Evolutionary conservation across 2,113 vertebrate species (phyloP), one percentile per base, ranked within the genome.

Genomic region (Sylvietta virens): DNA sequence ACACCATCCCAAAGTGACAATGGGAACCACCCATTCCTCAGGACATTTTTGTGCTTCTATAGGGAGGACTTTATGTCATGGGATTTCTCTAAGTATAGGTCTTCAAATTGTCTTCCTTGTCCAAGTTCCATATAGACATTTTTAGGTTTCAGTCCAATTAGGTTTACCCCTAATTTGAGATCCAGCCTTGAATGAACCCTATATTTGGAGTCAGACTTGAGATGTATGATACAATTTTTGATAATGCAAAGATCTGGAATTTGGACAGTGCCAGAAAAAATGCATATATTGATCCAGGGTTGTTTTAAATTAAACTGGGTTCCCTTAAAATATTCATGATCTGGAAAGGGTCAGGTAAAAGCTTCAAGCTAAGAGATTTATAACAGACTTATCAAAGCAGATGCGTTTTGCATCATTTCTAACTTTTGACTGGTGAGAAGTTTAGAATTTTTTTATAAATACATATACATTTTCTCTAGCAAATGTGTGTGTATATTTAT

Each of bases 401-500:
- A 95, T 94, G 95, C 94, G 69, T 86, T 97, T 96, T 96, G 94
- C 95, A 97, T 94, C 92, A 93, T 95, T 96, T 94, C 96, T 96
- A 96, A 95, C 95, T 97, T 96, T 86, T 94, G 86, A 93, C 93
- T 97, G 61, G 90, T 95, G 90, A 92, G 95, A 95, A 94, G 90
- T 94, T 95, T 93, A 94, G 94, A 79, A 79, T 81, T 92, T 95
- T 95, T 95, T 97, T 97, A 97, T 95, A 97, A 96, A 94, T 94
- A 93, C 86, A 95, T 94, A 93, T 93, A 96, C 88, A 96, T 93
- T 94, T 96, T 94, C 76, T 86, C 80, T 88, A 96, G 92, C 93
- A 94, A 96, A 95, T 97, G 95, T 96, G 96, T 96, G 95, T 96
- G 94, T 97, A 95, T 97, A 97, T 97, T 97, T 97, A 97, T 97